Percentiles rank a stretch among this genome's conserved stretches.
phyloP scores from a whole-genome alignment of 2,888 invertebrate genomes.

The Coelinius sp. region DNA sequence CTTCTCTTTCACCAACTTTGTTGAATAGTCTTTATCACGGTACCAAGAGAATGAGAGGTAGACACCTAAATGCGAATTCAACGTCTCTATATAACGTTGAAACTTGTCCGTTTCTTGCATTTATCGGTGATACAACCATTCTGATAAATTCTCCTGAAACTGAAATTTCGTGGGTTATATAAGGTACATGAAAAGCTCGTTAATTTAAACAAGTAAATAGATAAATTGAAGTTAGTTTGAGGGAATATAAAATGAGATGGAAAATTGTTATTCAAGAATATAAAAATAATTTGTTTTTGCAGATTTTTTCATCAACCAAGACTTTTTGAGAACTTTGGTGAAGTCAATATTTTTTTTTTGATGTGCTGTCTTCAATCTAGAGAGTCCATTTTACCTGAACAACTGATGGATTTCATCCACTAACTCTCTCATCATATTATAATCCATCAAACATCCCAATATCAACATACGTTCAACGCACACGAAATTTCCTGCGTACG shows the following conservation, averaged over 20 bases:
- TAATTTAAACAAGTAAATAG: neutral
- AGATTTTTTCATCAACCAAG: no score
- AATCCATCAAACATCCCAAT: no score
- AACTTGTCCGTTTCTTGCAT: constrained; percentile 5
- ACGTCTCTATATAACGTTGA: neutral
- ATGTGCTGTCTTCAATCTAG: no score
- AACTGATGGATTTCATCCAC: no score
- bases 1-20: constrained; percentile 15
- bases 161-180: neutral
- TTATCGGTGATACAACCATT: neutral
- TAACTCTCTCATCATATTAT: no score
- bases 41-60: neutral
- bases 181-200: neutral
- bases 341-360: no score
- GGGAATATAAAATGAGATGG: no score
- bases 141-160: neutral
- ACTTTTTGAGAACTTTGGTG: no score
- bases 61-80: neutral
- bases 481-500: neutral
- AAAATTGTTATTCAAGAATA: neutral
- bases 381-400: neutral
- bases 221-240: neutral
- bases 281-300: no score
- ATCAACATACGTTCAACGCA: no score
- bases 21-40: constrained; percentile 20